Evolutionary conservation across 2,888 invertebrate genomes (phyloP).

Genomic region (Siphonodentalium dalli): DNA sequence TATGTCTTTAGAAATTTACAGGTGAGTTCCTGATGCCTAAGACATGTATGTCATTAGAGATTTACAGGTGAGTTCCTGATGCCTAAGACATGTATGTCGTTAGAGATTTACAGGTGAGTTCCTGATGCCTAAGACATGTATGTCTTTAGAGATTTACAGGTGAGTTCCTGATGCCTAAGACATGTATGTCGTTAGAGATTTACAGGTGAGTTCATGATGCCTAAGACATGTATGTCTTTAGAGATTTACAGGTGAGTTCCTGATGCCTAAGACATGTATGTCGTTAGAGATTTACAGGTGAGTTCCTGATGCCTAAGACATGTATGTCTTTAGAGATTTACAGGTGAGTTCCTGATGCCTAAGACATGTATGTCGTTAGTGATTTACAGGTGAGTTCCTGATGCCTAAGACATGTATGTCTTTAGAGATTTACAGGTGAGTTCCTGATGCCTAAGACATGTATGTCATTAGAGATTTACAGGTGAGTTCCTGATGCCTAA

Average conservation of each 20-base stretch:
- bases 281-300: slow-evolving; percentile 82
- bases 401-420: slow-evolving; percentile 86
- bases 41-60: slow-evolving; percentile 79
- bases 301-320: slow-evolving; percentile 85
- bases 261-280: slow-evolving; percentile 86
- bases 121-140: slow-evolving; percentile 86
- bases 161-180: slow-evolving; percentile 85
- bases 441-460: slow-evolving; percentile 90
- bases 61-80: slow-evolving; percentile 79
- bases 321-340: slow-evolving; percentile 80
- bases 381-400: slow-evolving; percentile 78
- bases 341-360: slow-evolving; percentile 82
- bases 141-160: slow-evolving; percentile 82
- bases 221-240: slow-evolving; percentile 83
- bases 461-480: slow-evolving; percentile 79
- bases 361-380: slow-evolving; percentile 84
- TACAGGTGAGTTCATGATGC: slow-evolving; percentile 80
- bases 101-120: slow-evolving; percentile 80
- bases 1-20: slow-evolving; percentile 79
- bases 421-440: slow-evolving; percentile 79
- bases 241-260: slow-evolving; percentile 79
- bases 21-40: slow-evolving; percentile 88
- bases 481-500: slow-evolving; percentile 88
- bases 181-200: slow-evolving; percentile 80
- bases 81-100: slow-evolving; percentile 84